A percentile compares a stretch with the other conserved stretches of the same genome.
Evolutionary conservation across 2,113 vertebrate genomes (phyloP).

Genomic region (Pseudonaja textilis): DNA sequence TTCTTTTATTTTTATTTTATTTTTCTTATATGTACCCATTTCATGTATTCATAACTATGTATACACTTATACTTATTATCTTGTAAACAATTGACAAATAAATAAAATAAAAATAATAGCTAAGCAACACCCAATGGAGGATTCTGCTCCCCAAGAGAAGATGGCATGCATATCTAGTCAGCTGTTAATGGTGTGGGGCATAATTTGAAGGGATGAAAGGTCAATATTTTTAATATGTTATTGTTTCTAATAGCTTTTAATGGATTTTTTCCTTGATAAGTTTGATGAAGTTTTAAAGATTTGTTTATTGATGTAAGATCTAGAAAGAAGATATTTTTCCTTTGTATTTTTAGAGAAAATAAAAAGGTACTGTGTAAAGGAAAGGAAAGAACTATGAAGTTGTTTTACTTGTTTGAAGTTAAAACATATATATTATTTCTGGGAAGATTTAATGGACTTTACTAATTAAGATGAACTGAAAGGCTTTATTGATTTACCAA

Average conservation of each 20-base stretch:
- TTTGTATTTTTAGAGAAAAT: not conserved
- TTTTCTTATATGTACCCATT: too few relatives aligned
- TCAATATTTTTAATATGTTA: not conserved
- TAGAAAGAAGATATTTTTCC: not conserved
- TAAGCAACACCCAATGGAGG: not conserved
- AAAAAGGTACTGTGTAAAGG: not conserved
- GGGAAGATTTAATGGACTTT: not conserved
- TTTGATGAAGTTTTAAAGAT: not conserved
- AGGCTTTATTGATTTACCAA: not conserved
- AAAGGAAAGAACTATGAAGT: not conserved
- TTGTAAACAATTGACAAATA: too few relatives aligned
- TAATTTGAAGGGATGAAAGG: not conserved
- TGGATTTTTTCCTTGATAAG: not conserved
- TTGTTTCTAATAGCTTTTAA: not conserved
- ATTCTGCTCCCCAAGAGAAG: not conserved
- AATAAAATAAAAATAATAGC: too few relatives aligned
- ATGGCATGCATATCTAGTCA: not conserved
- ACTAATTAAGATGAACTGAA: not conserved
- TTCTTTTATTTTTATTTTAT: too few relatives aligned
- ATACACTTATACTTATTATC: too few relatives aligned
- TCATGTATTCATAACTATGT: too few relatives aligned
- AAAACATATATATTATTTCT: not conserved
- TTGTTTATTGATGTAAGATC: not conserved
- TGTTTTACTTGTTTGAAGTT: not conserved
- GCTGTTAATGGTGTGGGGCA: not conserved